phyloP scores from a whole-genome alignment of 2,113 vertebrate genomes.

The Fukomys damarensis region DNA sequence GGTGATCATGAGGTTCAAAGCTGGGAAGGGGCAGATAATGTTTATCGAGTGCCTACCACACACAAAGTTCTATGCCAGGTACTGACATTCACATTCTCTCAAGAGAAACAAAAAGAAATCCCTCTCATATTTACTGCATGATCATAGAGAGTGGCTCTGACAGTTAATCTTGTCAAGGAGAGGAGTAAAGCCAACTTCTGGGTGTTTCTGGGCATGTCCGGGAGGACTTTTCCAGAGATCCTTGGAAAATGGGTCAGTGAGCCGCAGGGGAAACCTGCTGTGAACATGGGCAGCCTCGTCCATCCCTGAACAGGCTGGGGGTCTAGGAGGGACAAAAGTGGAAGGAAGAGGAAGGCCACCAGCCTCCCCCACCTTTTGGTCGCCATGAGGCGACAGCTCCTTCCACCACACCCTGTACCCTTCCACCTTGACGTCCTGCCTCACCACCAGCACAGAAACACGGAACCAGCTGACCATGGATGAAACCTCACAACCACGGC shows the following conservation, averaged over 20 bases:
- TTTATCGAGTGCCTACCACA: not conserved
- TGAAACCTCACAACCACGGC: not conserved
- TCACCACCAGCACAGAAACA: not conserved
- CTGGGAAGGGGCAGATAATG: not conserved
- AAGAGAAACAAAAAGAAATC: not conserved
- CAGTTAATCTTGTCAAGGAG: not conserved
- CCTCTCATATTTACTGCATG: not conserved
- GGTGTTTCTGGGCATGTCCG: not conserved
- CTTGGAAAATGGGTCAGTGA: not conserved
- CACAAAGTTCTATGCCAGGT: not conserved
- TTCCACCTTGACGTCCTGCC: not conserved
- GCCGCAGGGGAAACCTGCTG: not conserved
- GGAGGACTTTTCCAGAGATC: not conserved
- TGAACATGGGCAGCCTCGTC: not conserved
- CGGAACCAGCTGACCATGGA: too few relatives aligned
- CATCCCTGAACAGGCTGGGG: not conserved
- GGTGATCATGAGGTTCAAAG: not conserved
- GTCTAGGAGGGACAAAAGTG: not conserved
- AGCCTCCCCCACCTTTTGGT: not conserved
- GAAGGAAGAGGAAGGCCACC: not conserved
- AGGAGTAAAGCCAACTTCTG: not conserved
- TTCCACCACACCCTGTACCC: not conserved
- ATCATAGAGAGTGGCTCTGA: not conserved
- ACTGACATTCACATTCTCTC: not conserved
- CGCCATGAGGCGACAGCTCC: not conserved